Evolutionary conservation across 2,797 vertebrate genomes (phyloP).

Genomic region (Rhinella marina): DNA sequence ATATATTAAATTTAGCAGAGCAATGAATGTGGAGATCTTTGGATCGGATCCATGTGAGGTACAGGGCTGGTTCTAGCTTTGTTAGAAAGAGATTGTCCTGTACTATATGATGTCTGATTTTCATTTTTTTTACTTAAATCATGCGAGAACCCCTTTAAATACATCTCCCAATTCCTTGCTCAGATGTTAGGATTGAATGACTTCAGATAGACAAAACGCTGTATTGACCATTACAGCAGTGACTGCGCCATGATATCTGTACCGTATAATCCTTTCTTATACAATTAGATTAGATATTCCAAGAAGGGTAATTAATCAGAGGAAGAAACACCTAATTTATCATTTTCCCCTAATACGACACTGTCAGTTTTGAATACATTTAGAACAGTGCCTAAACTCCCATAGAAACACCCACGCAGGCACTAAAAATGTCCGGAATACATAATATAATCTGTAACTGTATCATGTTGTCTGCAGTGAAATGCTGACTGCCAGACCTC

Average conservation of each 20-base stretch:
- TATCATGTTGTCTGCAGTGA: neutral
- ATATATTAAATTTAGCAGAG: too few species aligned
- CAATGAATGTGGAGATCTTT: too few species aligned
- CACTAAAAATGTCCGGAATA: neutral
- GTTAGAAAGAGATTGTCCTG: too few species aligned
- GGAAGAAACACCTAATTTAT: constrained; percentile 43
- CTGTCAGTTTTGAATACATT: constrained; percentile 16
- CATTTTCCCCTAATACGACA: constrained; percentile 16
- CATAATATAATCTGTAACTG: neutral
- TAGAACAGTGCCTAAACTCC: neutral
- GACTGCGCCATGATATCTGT: neutral
- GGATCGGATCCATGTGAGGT: too few species aligned
- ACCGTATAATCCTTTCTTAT: constrained; percentile 42
- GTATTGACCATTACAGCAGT: neutral
- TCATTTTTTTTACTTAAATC: too few species aligned
- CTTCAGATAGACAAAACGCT: constrained; percentile 20
- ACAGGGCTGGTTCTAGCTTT: too few species aligned
- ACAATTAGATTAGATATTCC: constrained; percentile 42
- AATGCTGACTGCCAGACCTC: constrained; percentile 8
- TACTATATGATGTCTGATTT: too few species aligned
- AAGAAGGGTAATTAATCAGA: constrained; percentile 43
- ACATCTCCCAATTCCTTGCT: constrained; percentile 33
- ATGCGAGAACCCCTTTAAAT: neutral
- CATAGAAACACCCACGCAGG: constrained; percentile 10
- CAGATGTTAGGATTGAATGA: constrained; percentile 20